Evolutionary conservation across 2,797 vertebrate genomes (phyloP).

Genomic region (Malurus splendens): DNA sequence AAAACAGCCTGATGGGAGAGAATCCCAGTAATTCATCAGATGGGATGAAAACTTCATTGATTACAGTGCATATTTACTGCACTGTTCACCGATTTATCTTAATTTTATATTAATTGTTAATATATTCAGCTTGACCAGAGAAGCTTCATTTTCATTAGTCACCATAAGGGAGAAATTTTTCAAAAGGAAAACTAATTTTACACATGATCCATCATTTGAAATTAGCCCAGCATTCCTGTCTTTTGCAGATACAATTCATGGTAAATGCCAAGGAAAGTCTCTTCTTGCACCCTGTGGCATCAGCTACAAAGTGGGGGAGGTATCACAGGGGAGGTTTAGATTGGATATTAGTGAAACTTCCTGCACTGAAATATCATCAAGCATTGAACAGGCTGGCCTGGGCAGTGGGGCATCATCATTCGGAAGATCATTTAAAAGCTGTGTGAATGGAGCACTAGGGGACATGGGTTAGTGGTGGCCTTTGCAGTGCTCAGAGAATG

Average conservation of each 20-base stretch:
- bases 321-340: not conserved
- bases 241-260: not conserved
- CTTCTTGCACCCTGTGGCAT: not conserved
- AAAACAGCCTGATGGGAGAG: not conserved
- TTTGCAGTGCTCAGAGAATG: not conserved
- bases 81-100: constrained; percentile 18
- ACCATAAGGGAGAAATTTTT: not conserved
- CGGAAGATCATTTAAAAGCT: not conserved
- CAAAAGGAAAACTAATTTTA: constrained; percentile 7
- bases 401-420: not conserved
- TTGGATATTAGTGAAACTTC: not conserved
- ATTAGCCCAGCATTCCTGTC: not conserved
- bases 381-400: not conserved
- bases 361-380: not conserved
- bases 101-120: constrained; percentile 33
- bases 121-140: not conserved
- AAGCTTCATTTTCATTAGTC: not conserved
- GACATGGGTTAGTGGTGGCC: not conserved
- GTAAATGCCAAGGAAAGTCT: not conserved
- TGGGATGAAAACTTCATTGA: not conserved
- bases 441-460: not conserved
- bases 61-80: not conserved
- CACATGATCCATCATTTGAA: not conserved
- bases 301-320: not conserved
- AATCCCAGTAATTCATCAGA: not conserved